phyloP scores from a whole-genome alignment of 2,113 vertebrate species.

The Okapia johnstoni region DNA sequence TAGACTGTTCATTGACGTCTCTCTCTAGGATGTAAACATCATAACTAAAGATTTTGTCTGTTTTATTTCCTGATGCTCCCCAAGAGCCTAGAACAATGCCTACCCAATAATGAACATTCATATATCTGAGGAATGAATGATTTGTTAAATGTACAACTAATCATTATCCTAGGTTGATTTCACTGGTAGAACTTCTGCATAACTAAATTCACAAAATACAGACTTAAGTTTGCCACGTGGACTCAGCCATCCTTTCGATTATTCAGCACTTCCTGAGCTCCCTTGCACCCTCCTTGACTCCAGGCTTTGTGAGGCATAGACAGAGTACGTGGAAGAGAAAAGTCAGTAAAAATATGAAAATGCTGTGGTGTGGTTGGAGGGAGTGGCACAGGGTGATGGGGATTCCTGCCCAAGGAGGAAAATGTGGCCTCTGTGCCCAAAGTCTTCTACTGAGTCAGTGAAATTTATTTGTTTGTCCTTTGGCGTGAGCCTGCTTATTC shows the following conservation, averaged over 20 bases:
- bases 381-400: too few species aligned
- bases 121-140: neutral
- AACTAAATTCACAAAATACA: neutral
- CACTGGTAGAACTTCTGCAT: neutral
- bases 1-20: neutral
- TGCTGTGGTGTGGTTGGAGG: neutral
- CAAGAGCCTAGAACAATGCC: neutral
- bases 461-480: neutral
- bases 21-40: neutral
- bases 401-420: neutral
- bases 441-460: neutral
- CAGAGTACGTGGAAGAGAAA: fast-evolving
- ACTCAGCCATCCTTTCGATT: neutral
- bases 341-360: too few species aligned
- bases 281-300: neutral
- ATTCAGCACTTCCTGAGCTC: neutral
- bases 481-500: neutral
- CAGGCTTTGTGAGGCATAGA: neutral
- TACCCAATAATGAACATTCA: neutral
- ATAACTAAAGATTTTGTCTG: neutral
- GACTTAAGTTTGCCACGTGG: neutral
- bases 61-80: neutral
- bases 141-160: neutral
- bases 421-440: neutral
- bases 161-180: neutral